phyloP scores from a whole-genome alignment of 2,888 invertebrate species.

The Drosophila anomelani region DNA sequence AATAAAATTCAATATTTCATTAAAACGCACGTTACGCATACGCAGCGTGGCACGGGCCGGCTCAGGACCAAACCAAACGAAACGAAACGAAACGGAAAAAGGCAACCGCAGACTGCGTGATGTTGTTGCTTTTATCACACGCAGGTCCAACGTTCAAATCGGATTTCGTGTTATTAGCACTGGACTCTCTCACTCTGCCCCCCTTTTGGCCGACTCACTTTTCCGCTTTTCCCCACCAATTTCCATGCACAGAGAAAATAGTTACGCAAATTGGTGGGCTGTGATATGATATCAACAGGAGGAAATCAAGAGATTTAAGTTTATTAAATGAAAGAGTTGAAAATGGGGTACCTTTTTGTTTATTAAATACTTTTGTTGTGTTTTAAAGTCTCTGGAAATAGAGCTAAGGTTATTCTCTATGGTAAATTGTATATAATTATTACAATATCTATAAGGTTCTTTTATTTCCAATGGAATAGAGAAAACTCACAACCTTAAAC shows the following conservation, averaged over 20 bases:
- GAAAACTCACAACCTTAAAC: no score
- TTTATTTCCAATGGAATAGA: neutral
- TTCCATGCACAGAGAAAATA: constrained; percentile 23
- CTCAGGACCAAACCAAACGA: constrained; percentile 13
- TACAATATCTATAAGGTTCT: no score
- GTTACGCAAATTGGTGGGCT: constrained; percentile 1
- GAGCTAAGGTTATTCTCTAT: no score
- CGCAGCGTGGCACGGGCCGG: constrained; percentile 65
- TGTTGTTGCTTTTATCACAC: constrained; percentile 75
- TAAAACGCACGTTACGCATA: constrained; percentile 81
- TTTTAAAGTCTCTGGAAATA: no score
- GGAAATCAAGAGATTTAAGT: neutral
- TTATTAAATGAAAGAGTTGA: neutral
- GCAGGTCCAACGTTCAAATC: constrained; percentile 73
- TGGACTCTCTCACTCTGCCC: constrained; percentile 24
- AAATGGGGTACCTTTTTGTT: neutral
- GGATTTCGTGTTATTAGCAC: constrained; percentile 76
- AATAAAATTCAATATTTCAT: constrained; percentile 83
- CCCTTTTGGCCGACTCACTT: constrained; percentile 19
- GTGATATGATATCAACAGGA: neutral
- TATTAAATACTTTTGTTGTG: neutral
- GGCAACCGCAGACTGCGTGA: constrained; percentile 67
- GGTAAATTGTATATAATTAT: no score
- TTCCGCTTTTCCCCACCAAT: constrained; percentile 28
- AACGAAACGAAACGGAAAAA: constrained; percentile 53